phyloP scores from a whole-genome alignment of 2,797 vertebrate genomes.

The Sebastes matsubarae region DNA sequence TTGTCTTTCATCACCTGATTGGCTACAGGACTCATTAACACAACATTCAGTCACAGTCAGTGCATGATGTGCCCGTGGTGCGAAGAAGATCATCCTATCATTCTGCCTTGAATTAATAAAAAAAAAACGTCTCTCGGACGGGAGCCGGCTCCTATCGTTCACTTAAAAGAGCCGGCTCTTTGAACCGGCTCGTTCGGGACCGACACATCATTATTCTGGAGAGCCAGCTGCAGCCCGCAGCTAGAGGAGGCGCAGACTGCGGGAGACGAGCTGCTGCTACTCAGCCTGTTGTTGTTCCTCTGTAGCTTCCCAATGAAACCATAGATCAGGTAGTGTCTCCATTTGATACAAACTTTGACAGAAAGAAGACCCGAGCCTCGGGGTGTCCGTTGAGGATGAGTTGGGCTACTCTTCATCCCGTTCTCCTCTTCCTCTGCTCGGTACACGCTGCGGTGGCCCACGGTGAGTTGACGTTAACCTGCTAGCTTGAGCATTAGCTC shows the following conservation, averaged over 20 bases:
- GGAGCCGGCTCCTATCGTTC: too few relatives aligned
- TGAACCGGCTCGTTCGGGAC: too few relatives aligned
- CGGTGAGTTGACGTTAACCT: slow-evolving; percentile 5
- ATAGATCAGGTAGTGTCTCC: neutral
- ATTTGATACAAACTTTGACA: fast-evolving
- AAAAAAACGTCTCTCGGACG: too few relatives aligned
- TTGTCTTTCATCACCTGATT: too few relatives aligned
- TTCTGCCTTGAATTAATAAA: too few relatives aligned
- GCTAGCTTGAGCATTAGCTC: neutral
- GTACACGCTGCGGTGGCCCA: fast-evolving
- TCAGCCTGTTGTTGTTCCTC: neutral
- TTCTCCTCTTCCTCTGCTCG: neutral
- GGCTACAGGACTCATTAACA: too few relatives aligned
- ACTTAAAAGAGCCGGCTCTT: too few relatives aligned
- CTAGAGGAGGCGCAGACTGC: fast-evolving
- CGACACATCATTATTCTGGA: too few relatives aligned
- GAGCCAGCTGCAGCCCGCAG: fast-evolving
- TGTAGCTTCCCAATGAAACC: neutral
- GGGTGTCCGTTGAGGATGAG: neutral
- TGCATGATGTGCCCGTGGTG: too few relatives aligned
- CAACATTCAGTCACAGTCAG: too few relatives aligned
- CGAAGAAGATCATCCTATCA: too few relatives aligned
- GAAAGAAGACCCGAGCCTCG: neutral
- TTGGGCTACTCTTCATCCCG: fast-evolving
- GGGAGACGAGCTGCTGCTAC: neutral